Evolutionary conservation across 2,888 invertebrate species (phyloP), one percentile per base, ranked within the genome.

Genomic region (Tuberolachnus salignus): DNA sequence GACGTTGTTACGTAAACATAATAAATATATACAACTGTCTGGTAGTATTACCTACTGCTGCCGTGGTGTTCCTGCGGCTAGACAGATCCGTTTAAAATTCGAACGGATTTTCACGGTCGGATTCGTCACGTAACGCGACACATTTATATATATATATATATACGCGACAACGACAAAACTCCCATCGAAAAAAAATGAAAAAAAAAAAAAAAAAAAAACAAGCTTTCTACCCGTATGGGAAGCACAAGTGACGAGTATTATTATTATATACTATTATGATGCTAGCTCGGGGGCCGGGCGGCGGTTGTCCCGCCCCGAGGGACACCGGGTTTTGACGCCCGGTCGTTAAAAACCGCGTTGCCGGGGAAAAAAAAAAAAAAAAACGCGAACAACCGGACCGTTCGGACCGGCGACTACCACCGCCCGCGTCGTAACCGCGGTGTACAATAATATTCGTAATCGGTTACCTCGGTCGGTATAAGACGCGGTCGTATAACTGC

Each of bases 221-320:
- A 57, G 57, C 71, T 71, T 71, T 71, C 71, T 71, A 71, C 10
- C 16, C 13, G 21, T 26, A 49, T 16, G 13, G n/a, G 8, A 26
- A 34, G 14, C 34, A 46, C 21, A 16, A 23, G 46, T 19, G 51
- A 51, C 67, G 70, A 70, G 55, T 55, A 21, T 69, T 55, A 16
- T 55, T 34, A 34, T 34, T 34, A 34, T 46, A 10, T 1, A 4
- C 3, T 46, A 46, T 46, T 46, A 46, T 46, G 46, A 46, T 10
- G 46, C 3, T 11, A 21, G 70, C 70, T 71, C 44, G 70, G 23
- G 44, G 70, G 57, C 70, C 55, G 57, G 70, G 70, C 70, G 70
- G 70, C 44, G 70, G 14, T 44, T 34, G 44, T 44, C 10, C 11
- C 19, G 61, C 34, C 72, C 72, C 49, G 49, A 61, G 72, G 72